Evolutionary conservation across 2,113 vertebrate genomes (phyloP).

Genomic region (Pachycephala philippinensis): DNA sequence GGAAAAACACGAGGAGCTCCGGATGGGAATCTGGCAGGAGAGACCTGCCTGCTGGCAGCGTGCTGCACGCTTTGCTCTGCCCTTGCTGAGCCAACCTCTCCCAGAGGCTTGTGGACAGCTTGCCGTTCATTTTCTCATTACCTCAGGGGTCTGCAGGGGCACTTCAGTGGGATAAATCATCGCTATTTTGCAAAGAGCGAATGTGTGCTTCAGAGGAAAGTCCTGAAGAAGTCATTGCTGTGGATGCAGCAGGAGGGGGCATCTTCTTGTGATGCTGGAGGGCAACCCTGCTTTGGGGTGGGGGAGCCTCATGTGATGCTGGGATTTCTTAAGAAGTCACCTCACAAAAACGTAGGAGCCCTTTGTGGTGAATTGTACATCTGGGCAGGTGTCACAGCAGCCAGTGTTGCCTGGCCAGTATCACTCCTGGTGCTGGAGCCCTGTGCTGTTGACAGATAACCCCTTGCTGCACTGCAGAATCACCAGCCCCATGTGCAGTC

Average conservation of each 20-base stretch:
- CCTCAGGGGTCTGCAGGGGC: not conserved
- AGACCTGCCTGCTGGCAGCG: not conserved
- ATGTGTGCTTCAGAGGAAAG: not conserved
- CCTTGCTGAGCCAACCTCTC: not conserved
- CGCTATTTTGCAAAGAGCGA: not conserved
- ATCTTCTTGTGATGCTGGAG: not conserved
- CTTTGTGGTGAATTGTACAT: rapidly evolving
- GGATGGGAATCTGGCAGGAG: constrained; percentile 32
- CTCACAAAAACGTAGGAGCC: not conserved
- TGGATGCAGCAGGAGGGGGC: not conserved
- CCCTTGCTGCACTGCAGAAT: not conserved
- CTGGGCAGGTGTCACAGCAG: not conserved
- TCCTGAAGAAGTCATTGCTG: not conserved
- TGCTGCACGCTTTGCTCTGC: not conserved
- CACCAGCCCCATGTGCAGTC: not conserved
- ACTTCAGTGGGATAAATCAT: not conserved
- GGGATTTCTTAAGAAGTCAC: not conserved
- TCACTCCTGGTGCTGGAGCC: not conserved
- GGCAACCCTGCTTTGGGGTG: not conserved
- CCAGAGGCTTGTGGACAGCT: not conserved
- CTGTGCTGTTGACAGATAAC: not conserved
- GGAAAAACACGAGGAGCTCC: not conserved
- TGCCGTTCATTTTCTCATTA: not conserved
- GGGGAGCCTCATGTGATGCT: rapidly evolving
- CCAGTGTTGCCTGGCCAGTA: not conserved